Evolutionary conservation across 2,888 invertebrate species (phyloP).

Genomic region (Drosophila neotestacea): DNA sequence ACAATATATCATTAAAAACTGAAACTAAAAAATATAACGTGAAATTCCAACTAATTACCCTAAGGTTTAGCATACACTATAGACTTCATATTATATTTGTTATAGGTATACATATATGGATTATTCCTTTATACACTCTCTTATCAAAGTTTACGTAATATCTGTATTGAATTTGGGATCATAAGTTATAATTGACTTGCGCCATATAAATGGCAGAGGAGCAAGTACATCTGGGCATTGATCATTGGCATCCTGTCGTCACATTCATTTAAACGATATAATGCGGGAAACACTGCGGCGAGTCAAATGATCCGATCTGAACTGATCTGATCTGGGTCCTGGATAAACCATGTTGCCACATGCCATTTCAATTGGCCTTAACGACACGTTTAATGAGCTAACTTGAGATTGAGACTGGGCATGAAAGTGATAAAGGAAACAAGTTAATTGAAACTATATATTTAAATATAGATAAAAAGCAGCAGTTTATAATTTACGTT

Average conservation of each 20-base stretch:
- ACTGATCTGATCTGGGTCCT: slow-evolving; percentile 14
- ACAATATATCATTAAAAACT: neutral
- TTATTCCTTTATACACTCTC: no score
- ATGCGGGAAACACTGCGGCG: slow-evolving; percentile 26
- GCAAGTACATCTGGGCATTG: slow-evolving; percentile 41
- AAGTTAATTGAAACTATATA: neutral
- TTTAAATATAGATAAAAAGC: no score
- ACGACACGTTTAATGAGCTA: slow-evolving; percentile 16
- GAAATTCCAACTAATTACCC: no score
- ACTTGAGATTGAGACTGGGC: neutral
- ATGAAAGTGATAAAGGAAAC: neutral
- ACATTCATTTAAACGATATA: slow-evolving; percentile 82
- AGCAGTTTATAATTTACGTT: no score
- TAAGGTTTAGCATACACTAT: no score
- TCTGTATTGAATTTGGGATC: slow-evolving; percentile 11
- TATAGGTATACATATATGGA: no score
- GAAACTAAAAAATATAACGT: no score
- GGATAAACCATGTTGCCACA: slow-evolving; percentile 9
- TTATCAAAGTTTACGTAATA: no score
- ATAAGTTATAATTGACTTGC: slow-evolving; percentile 82
- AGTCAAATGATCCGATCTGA: slow-evolving; percentile 37
- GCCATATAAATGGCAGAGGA: slow-evolving; percentile 65
- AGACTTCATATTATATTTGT: no score
- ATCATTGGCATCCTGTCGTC: slow-evolving; percentile 83
- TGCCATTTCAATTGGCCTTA: neutral